A percentile compares a stretch with the other conserved stretches of the same genome.
Conservation (phyloP, 2,888 invertebrate species). For the Biston stratarius region DNA sequence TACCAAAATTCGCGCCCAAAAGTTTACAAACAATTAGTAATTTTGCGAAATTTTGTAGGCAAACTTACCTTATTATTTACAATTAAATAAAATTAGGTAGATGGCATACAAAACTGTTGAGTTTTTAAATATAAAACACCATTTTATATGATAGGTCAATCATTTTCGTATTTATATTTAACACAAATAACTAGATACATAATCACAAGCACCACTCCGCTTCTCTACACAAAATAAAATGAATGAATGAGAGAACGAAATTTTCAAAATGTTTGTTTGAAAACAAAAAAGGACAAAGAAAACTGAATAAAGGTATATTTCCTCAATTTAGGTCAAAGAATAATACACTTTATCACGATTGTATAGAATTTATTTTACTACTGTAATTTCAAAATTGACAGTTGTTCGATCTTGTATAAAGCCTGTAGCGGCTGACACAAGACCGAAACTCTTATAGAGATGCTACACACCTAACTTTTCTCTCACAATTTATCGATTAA, state of each 20-base stretch:
- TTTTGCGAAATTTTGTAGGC: background rate
- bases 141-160: background rate
- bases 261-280: background rate
- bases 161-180: background rate
- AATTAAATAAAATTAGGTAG: background rate
- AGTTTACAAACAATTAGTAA: constrained; percentile 18
- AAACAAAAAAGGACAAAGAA: constrained; percentile 1
- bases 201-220: constrained; percentile 7
- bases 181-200: background rate
- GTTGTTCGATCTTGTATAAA: too few relatives aligned
- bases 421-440: too few relatives aligned
- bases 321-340: too few relatives aligned
- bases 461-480: too few relatives aligned
- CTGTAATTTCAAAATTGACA: too few relatives aligned
- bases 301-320: background rate
- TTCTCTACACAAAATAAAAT: constrained; percentile 11
- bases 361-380: too few relatives aligned
- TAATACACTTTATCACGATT: too few relatives aligned
- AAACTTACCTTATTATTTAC: background rate
- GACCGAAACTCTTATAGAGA: too few relatives aligned
- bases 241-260: constrained; percentile 11
- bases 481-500: too few relatives aligned
- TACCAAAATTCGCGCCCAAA: constrained; percentile 26
- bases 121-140: background rate
- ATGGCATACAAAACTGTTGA: background rate